Base-by-base conservation (phyloP, 2,797 vertebrate species). In the Clarias fuscus region DNA sequence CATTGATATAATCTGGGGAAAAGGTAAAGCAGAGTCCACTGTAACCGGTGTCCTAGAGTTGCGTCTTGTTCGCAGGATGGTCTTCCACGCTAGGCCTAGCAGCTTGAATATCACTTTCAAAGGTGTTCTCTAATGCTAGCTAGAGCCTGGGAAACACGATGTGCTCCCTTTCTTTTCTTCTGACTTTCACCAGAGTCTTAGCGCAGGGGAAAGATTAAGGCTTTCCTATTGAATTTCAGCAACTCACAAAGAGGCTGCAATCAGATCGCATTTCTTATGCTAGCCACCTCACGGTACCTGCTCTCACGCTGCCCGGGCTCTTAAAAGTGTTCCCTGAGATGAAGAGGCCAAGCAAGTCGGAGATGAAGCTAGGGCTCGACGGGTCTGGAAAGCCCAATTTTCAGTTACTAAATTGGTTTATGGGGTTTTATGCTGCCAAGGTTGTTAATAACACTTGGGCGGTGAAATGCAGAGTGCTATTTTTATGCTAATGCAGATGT, bases 211-310 rank as follows among this genome's bases (percentile, higher is more conserved):
- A 75, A 91, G 92, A 92, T 92, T 90, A 93, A 91, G 87, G 87
- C 91, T 89, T 90, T 93, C 91, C 90, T 93, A 92, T 93, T 93
- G 93, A 91, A 92, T 93, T 91, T 90, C 89, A 61, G 85, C 88
- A 89, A 53, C 92, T 91, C 89, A 91, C 91, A 94, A 92, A 93
- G 92, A 93, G 93, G 91, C 70, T 85, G 91, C 91, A 94, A 94
- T 94, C 92, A 94, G 90, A 91, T 92, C 89, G 88, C 90, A 92
- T 93, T 93, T 91, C 91, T 89, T 85, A 85, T 84, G 72, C 82
- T 87, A 72, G 83, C 70, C 65, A 75, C 73, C 76, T 85, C 82
- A n/a, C 88, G 48, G 2, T 22, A 89, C 86, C 92, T 85, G 89
- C 89, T 89, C 89, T 90, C 90, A 84, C 90, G 88, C 27, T 67